Conservation (phyloP, 2,888 invertebrate species). For the Tetheella fluctuosa region DNA sequence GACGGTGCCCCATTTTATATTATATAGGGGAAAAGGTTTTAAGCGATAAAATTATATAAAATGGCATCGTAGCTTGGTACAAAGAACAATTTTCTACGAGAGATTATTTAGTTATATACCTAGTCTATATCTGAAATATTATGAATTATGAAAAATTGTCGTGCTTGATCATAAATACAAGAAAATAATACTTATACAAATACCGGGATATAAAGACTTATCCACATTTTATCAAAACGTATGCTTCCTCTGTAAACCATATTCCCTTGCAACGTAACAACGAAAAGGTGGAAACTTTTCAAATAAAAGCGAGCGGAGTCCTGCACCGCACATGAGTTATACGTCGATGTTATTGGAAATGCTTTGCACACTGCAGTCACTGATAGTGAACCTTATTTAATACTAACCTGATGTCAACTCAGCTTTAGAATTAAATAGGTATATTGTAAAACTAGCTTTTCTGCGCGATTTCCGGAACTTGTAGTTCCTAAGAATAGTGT, state of each 20-base stretch:
- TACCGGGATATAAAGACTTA: too few relatives aligned
- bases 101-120: too few relatives aligned
- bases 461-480: too few relatives aligned
- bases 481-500: too few relatives aligned
- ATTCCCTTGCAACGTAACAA: constrained; percentile 38
- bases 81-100: too few relatives aligned
- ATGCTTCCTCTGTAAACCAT: constrained; percentile 23
- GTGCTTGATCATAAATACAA: too few relatives aligned
- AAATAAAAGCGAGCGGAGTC: constrained; percentile 48
- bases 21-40: not conserved
- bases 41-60: not conserved
- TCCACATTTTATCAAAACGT: not conserved
- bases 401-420: not conserved
- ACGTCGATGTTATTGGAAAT: constrained; percentile 49
- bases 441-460: too few relatives aligned
- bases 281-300: constrained; percentile 58
- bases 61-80: too few relatives aligned
- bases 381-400: not conserved
- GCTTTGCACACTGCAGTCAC: constrained; percentile 15
- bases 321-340: constrained; percentile 19
- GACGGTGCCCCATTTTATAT: not conserved
- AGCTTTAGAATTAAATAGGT: not conserved
- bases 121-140: too few relatives aligned
- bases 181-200: too few relatives aligned
- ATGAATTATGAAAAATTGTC: too few relatives aligned